A percentile compares a stretch with the other conserved stretches of the same genome.
Evolutionary conservation across 2,113 vertebrate species (phyloP).

Genomic region (Etia nguti): DNA sequence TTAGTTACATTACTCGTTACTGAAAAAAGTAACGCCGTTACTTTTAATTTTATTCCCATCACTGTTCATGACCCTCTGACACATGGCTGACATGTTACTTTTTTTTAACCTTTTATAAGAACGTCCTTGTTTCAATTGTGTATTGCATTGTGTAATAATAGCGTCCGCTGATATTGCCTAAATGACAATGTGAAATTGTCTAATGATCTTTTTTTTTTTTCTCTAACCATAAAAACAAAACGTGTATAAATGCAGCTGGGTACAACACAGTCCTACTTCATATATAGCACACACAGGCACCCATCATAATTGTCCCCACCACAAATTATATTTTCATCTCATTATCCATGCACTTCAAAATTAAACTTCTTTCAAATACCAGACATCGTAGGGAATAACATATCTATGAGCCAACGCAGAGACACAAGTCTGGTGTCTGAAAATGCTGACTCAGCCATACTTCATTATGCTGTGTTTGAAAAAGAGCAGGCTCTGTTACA

Average conservation of each 20-base stretch:
- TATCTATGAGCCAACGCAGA: neutral
- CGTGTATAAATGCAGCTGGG: neutral
- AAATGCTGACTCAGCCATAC: slow-evolving; percentile 33
- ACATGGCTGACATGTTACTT: neutral
- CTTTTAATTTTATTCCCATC: neutral
- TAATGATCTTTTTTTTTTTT: neutral
- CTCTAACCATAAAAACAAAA: neutral
- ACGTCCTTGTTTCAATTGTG: neutral
- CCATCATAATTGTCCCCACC: neutral
- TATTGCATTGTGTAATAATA: neutral
- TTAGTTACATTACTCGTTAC: neutral
- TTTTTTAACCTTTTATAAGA: neutral
- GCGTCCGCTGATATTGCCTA: neutral
- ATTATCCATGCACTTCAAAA: slow-evolving; percentile 11
- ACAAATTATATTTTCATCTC: slow-evolving; percentile 26
- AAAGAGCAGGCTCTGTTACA: slow-evolving; percentile 25
- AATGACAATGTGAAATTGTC: neutral
- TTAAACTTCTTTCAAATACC: slow-evolving; percentile 1
- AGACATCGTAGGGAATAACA: neutral
- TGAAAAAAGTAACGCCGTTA: neutral
- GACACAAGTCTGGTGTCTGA: slow-evolving; percentile 30
- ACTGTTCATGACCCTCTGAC: neutral
- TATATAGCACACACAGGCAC: neutral
- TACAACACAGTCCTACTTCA: neutral
- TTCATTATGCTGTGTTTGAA: slow-evolving; percentile 24